Conservation (phyloP, 2,888 invertebrate genomes). For the Mesochorus sp. region DNA sequence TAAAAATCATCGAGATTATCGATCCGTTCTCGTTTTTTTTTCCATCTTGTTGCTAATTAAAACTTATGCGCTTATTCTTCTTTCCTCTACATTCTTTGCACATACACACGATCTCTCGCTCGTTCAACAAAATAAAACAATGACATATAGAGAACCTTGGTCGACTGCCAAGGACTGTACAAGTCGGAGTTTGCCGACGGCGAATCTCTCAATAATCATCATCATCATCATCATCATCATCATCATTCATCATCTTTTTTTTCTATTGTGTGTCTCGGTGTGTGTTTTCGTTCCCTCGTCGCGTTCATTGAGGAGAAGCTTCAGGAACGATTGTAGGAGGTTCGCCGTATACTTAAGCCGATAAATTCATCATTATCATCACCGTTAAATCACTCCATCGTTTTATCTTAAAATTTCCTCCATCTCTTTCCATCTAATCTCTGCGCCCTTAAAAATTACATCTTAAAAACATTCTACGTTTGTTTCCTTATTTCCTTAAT, state of each 20-base stretch:
- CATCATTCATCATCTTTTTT: conserved; percentile 59
- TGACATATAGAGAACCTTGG: conserved; percentile 77
- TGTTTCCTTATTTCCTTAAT: conserved; percentile 64
- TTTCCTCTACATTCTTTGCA: conserved; percentile 42
- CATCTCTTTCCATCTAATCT: conserved; percentile 5
- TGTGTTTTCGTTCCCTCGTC: conserved; percentile 48
- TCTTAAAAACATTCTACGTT: conserved; percentile 79
- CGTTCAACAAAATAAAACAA: conserved; percentile 74
- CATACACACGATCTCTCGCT: conserved; percentile 41
- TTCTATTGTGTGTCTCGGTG: too few relatives aligned
- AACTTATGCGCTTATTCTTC: conserved; percentile 55
- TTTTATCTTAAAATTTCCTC: conserved; percentile 13
- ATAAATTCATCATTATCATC: conserved; percentile 68
- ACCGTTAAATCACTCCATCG: conserved; percentile 18
- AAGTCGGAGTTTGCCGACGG: conserved; percentile 77
- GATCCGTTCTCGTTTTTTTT: conserved; percentile 53
- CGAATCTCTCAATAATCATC: conserved; percentile 67
- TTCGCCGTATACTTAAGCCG: conserved; percentile 73
- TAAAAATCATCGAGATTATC: conserved; percentile 56
- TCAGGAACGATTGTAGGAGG: conserved; percentile 47
- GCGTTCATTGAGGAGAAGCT: conserved; percentile 25
- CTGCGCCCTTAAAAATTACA: conserved; percentile 55
- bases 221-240: conserved; percentile 55
- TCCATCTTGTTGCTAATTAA: conserved; percentile 55
- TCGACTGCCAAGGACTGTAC: conserved; percentile 77